phyloP scores from a whole-genome alignment of 30 jellyfish, hydroid and myxozoan genomes.

The Rhopilema esculentum region DNA sequence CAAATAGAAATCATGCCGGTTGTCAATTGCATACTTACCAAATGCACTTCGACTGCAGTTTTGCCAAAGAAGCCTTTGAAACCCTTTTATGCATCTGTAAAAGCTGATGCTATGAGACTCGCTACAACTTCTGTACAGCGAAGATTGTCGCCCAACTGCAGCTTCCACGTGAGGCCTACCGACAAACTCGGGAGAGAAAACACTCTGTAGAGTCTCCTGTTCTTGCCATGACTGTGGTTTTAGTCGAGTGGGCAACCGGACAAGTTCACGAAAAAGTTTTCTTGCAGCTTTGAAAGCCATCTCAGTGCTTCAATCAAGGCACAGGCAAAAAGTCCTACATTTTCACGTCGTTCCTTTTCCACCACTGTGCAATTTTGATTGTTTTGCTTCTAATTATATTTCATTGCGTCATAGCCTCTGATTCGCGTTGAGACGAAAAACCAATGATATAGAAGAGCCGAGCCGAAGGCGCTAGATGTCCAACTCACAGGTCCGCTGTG shows the following conservation, averaged over 20 bases:
- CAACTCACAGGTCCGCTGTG: no score
- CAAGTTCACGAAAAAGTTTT: slow-evolving; percentile 44
- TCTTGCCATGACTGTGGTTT: slow-evolving; percentile 17
- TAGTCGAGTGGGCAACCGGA: slow-evolving; percentile 19
- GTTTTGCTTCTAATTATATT: background rate
- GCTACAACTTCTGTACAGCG: background rate
- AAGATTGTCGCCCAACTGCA: background rate
- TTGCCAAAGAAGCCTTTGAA: background rate
- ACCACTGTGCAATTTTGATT: background rate
- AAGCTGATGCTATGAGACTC: background rate
- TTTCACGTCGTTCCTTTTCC: background rate
- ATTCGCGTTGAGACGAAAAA: no score
- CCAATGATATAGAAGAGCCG: no score
- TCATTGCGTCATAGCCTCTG: background rate
- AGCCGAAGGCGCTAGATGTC: no score
- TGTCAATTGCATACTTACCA: background rate
- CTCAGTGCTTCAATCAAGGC: background rate
- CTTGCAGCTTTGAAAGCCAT: slow-evolving; percentile 64
- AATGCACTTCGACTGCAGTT: background rate
- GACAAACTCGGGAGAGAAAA: slow-evolving; percentile 4
- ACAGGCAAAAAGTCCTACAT: background rate
- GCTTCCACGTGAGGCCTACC: slow-evolving; percentile 9
- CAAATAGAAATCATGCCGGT: background rate
- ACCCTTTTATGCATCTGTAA: background rate
- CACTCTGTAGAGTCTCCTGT: slow-evolving; percentile 4